These are phyloP conservation scores for Caenorhabditis panamensis DNA, from an alignment of 2,888 invertebrate species.

Conservation along the genomic window DNA sequence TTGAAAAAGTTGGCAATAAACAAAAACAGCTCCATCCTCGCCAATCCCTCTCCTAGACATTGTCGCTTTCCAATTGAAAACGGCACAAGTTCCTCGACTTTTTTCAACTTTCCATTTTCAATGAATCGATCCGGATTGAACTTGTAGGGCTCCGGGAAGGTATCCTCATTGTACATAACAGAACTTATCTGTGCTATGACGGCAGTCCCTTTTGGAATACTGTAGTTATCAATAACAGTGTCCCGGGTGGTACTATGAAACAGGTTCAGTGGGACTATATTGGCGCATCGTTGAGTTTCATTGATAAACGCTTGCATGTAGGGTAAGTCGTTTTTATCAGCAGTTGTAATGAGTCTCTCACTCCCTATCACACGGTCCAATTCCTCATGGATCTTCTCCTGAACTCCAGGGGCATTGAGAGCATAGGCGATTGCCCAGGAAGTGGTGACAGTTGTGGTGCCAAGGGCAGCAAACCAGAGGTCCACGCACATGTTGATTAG, in stretches of 20 bases:
- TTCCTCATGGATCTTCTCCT: too few species aligned
- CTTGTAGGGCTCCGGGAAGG: constrained; percentile 68
- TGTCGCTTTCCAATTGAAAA: too few species aligned
- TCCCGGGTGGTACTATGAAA: constrained; percentile 40
- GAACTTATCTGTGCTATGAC: constrained; percentile 61
- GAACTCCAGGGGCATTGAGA: constrained; percentile 53
- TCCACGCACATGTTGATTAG: constrained; percentile 59
- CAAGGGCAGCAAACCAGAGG: constrained; percentile 67
- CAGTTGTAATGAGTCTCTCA: constrained; percentile 61
- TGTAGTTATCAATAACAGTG: constrained; percentile 48
- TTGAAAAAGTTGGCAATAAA: too few species aligned
- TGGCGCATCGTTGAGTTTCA: constrained; percentile 61
- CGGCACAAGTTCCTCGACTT: too few species aligned
- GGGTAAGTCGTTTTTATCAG: constrained; percentile 62
- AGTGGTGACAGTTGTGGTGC: constrained; percentile 63
- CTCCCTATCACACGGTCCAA: constrained; percentile 63
- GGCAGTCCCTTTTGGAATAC: constrained; percentile 45
- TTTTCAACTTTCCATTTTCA: constrained; percentile 67
- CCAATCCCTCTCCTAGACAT: too few species aligned
- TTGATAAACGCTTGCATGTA: constrained; percentile 68
- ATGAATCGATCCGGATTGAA: constrained; percentile 74
- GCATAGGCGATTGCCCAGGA: constrained; percentile 63
- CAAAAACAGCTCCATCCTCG: too few species aligned
- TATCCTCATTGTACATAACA: constrained; percentile 57
- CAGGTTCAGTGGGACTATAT: constrained; percentile 60